phyloP scores from a whole-genome alignment of 2,888 invertebrate species.

The Papilio gigon region DNA sequence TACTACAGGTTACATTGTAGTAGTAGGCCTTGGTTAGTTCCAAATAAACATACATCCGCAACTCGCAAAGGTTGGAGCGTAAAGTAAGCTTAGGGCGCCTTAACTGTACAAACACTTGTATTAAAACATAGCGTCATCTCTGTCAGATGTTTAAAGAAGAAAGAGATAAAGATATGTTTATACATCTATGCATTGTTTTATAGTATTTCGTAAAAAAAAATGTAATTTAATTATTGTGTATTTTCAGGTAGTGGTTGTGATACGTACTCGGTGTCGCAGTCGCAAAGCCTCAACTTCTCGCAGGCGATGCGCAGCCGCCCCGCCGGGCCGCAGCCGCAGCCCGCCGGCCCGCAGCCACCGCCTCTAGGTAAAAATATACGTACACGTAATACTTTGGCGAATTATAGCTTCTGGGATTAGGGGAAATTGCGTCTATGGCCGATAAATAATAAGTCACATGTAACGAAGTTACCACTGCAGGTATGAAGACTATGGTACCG shows the following conservation, averaged over 20 bases:
- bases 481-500: too few relatives aligned
- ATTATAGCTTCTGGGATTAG: neutral
- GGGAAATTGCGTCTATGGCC: neutral
- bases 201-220: neutral
- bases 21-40: neutral
- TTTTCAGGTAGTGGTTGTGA: slow-evolving; percentile 79
- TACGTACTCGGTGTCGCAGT: slow-evolving; percentile 89
- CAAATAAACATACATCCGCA: neutral
- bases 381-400: neutral
- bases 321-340: slow-evolving; percentile 51
- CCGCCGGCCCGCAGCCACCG: slow-evolving; percentile 50
- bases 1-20: neutral
- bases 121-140: too few relatives aligned
- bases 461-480: neutral
- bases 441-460: neutral
- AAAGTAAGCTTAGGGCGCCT: neutral
- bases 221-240: neutral
- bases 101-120: too few relatives aligned
- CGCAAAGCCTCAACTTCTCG: slow-evolving; percentile 93
- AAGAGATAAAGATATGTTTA: too few relatives aligned
- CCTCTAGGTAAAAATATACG: slow-evolving; percentile 58
- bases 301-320: slow-evolving; percentile 86
- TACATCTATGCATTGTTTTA: too few relatives aligned
- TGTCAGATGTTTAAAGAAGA: too few relatives aligned
- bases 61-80: neutral